Percentiles rank a stretch among this genome's conserved stretches.
phyloP scores from a whole-genome alignment of 2,888 invertebrate species.

The Tipula helvola region DNA sequence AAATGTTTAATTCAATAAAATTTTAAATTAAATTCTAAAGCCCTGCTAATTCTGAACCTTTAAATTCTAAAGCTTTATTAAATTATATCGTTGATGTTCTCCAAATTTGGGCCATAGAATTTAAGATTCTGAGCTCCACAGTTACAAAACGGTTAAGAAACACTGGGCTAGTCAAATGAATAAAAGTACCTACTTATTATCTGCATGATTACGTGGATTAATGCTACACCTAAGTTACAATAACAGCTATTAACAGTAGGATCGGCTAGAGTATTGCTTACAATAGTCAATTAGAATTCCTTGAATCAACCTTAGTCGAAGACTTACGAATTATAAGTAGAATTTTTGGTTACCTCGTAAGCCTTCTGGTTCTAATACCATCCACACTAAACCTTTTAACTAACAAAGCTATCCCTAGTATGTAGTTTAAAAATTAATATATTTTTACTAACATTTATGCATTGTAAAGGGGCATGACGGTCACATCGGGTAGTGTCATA shows the following conservation, averaged over 20 bases:
- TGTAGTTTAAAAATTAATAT: neutral
- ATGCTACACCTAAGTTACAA: neutral
- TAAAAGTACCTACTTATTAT: neutral
- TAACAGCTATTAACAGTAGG: neutral
- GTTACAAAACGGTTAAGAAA: neutral
- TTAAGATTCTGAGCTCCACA: neutral
- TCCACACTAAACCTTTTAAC: neutral
- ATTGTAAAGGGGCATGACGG: constrained; percentile 82
- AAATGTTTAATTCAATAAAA: too few species aligned
- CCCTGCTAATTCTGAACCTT: too few species aligned
- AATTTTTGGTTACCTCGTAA: neutral
- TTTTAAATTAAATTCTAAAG: too few species aligned
- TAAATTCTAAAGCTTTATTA: too few species aligned
- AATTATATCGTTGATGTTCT: too few species aligned
- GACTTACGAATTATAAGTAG: neutral
- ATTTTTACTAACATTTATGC: neutral
- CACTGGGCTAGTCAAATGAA: neutral
- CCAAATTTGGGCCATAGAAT: neutral
- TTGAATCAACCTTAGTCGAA: neutral
- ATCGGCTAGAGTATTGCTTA: neutral
- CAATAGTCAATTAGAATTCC: neutral
- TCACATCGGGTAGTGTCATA: constrained; percentile 84
- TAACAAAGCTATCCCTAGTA: neutral
- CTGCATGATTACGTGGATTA: neutral
- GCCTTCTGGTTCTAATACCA: neutral